These are phyloP conservation scores for Dasyurus viverrinus DNA, from an alignment of 2,113 vertebrate genomes.

Conservation along the genomic window DNA sequence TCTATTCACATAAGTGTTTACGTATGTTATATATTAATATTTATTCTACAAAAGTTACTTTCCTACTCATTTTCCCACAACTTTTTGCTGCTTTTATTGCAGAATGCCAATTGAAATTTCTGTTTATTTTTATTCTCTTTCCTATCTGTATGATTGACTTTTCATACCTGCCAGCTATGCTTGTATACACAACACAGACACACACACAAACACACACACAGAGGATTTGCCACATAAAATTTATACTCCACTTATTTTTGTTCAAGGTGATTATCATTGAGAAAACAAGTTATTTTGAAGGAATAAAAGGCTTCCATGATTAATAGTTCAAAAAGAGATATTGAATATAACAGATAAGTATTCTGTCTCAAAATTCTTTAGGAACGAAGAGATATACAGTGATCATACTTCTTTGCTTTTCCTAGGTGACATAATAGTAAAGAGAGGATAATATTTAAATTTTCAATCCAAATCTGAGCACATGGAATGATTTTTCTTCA, in stretches of 20 bases:
- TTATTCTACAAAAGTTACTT: background rate
- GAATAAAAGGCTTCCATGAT: background rate
- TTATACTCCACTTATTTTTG: background rate
- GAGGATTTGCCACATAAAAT: background rate
- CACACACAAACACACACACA: too few species aligned
- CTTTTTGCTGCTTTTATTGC: background rate
- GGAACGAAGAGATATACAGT: background rate
- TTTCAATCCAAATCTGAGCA: background rate
- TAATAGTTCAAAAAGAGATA: background rate
- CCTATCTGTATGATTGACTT: background rate
- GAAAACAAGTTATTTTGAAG: background rate
- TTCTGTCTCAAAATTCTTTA: background rate
- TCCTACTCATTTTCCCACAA: background rate
- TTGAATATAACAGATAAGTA: background rate
- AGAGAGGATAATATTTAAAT: background rate
- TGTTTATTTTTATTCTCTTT: background rate
- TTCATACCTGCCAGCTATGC: background rate
- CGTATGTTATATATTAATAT: background rate
- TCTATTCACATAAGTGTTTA: background rate
- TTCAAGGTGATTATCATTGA: background rate
- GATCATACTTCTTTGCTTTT: background rate
- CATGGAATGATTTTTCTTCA: background rate
- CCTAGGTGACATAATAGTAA: background rate
- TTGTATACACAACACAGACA: background rate
- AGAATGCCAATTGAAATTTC: background rate